Conservation (phyloP, 2,888 invertebrate species). For the Mimumesa dahlbomi region DNA sequence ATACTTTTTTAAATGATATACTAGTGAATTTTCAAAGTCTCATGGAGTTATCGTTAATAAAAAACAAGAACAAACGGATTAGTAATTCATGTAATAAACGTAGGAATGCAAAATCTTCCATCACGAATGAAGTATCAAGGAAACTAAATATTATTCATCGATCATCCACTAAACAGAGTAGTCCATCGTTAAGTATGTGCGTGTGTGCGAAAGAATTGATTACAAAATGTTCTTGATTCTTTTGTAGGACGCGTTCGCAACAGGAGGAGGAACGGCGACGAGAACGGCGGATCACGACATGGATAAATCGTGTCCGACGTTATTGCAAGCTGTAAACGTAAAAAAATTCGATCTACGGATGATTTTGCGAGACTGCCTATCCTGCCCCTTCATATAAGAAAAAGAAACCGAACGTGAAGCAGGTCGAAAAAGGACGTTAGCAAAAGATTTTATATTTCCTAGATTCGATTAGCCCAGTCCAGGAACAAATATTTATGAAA, state of each 20-base stretch:
- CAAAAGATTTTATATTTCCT: slow-evolving; percentile 4
- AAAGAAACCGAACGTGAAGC: neutral
- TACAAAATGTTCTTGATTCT: slow-evolving; percentile 44
- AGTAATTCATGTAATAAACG: too few relatives aligned
- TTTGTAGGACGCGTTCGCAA: slow-evolving; percentile 75
- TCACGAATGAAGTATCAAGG: too few relatives aligned
- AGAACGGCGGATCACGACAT: slow-evolving; percentile 70
- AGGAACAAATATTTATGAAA: neutral
- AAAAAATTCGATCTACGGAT: slow-evolving; percentile 13
- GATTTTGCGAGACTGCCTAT: slow-evolving; percentile 4
- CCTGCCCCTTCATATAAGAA: neutral
- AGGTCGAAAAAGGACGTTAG: slow-evolving; percentile 4
- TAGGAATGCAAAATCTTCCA: too few relatives aligned
- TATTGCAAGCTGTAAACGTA: slow-evolving; percentile 37
- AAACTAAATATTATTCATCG: neutral
- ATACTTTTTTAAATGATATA: too few relatives aligned
- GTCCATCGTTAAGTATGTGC: slow-evolving; percentile 9
- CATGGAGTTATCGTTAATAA: too few relatives aligned
- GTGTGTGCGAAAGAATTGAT: slow-evolving; percentile 1
- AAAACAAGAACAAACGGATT: too few relatives aligned
- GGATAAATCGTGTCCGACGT: slow-evolving; percentile 56
- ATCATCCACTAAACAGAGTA: slow-evolving; percentile 7
- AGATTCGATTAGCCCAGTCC: neutral
- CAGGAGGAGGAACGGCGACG: slow-evolving; percentile 73
- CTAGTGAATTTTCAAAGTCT: too few relatives aligned